Evolutionary conservation across 1,140 invertebrate genomes (phyloP), one percentile per base, ranked within the genome.

Genomic region (Vanessa atalanta): DNA sequence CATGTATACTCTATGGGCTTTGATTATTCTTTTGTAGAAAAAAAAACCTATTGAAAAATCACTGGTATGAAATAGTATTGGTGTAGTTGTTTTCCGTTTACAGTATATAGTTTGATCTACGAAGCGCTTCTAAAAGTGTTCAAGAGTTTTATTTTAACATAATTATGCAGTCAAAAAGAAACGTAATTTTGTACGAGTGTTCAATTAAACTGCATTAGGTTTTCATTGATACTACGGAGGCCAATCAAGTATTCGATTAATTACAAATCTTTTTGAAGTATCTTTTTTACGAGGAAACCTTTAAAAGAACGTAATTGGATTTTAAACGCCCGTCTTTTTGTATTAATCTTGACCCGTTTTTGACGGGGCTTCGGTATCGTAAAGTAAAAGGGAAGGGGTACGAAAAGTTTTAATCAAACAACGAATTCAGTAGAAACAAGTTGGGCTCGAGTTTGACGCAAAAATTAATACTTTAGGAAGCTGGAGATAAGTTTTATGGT

Each of bases 291-390:
- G 64, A 65, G 63, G 63, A 72, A 72, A 72, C 70, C 70, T 72
- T 72, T 73, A 68, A 68, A 73, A 69, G 55, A 47, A 60, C 55
- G 53, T 68, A 72, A 75, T 65, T 75, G 73, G 65, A 73, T 73
- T 78, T 63, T 72, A 70, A 75, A 67, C 65, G 72, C 60, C 51
- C 68, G 47, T 26, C 70, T 64, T 69, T 66, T 73, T 68, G 72
- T 64, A 16, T 64, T 60, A 77, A 48, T 75, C 65, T 73, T 78
- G 77, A 78, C 73, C 77, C 48, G 77, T 69, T 73, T 78, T 66
- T 61, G 55, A 65, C 70, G 48, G 70, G 70, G 71, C 55, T 61
- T 73, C 71, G 51, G 23, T 67, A 61, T 67, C 65, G 64, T 20
- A 67, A 70, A 73, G 53, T 60, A 23, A 31, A 60, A 69, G 57